These are phyloP conservation scores for Tenthredo mesomela DNA, from an alignment of 2,888 invertebrate species.

Conservation along the genomic window DNA sequence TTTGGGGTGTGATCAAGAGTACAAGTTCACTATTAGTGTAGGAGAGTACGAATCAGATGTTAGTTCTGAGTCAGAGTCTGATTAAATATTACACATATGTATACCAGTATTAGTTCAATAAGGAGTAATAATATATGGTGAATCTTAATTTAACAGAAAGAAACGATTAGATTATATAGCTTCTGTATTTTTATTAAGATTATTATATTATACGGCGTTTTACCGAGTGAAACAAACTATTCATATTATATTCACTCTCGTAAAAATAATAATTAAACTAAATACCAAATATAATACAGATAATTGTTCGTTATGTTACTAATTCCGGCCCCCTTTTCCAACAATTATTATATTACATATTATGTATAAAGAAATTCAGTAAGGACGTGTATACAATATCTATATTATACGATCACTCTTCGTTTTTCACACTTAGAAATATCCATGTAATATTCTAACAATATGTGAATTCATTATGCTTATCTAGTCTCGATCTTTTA, in stretches of 20 bases:
- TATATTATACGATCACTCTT: conserved; percentile 13
- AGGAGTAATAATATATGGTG: not conserved
- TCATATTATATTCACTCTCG: conserved; percentile 25
- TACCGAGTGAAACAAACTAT: not conserved
- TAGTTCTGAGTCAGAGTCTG: conserved; percentile 79
- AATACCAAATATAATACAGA: conserved; percentile 32
- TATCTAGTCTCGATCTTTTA: not conserved
- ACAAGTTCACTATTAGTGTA: conserved; percentile 93
- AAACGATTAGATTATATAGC: not conserved
- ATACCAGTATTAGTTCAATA: not conserved
- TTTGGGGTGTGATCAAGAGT: conserved; percentile 99
- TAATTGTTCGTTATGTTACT: not conserved
- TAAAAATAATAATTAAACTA: conserved; percentile 7
- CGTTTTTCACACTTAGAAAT: not conserved
- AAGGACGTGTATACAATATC: not conserved
- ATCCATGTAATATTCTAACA: not conserved
- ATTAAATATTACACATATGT: conserved; percentile 73
- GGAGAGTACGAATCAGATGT: conserved; percentile 86
- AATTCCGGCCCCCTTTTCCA: conserved; percentile 7
- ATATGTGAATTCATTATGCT: not conserved
- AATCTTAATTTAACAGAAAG: not conserved
- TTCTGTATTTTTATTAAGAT: conserved; percentile 45
- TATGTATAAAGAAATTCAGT: not conserved
- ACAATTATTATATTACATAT: conserved; percentile 7
- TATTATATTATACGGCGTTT: conserved; percentile 11